Evolutionary conservation across 2,888 invertebrate genomes (phyloP).

Genomic region (Stenotaenia linearis): DNA sequence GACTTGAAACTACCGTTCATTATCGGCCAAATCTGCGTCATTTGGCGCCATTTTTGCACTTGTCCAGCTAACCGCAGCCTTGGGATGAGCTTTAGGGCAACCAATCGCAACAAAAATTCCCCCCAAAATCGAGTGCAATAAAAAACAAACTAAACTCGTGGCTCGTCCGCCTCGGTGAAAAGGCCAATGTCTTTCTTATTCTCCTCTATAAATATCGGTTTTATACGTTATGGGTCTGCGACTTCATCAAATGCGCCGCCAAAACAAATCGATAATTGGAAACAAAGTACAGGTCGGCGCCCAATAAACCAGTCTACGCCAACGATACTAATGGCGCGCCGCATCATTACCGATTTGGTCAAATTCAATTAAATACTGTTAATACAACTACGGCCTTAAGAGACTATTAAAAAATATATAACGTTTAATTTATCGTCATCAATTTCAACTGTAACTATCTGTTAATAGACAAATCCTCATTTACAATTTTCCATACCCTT

Average conservation of each 20-base stretch:
- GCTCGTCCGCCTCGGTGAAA: constrained; percentile 7
- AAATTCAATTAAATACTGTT: constrained; percentile 11
- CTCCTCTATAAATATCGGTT: constrained; percentile 5
- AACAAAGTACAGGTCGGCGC: constrained; percentile 17
- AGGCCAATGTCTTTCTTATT: constrained; percentile 24
- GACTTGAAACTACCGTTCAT: constrained; percentile 16
- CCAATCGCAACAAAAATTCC: constrained; percentile 16
- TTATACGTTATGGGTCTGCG: constrained; percentile 26
- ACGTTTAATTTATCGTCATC: not conserved
- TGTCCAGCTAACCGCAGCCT: constrained; percentile 22
- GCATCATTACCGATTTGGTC: constrained; percentile 16
- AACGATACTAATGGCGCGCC: not conserved
- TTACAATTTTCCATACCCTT: not conserved
- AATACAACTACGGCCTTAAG: not conserved
- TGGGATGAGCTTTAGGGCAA: not conserved
- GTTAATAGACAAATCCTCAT: too few relatives aligned
- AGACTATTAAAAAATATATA: not conserved
- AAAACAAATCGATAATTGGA: constrained; percentile 26
- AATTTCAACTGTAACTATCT: too few relatives aligned
- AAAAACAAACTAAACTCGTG: constrained; percentile 21
- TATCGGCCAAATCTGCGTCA: constrained; percentile 21
- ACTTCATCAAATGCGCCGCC: constrained; percentile 26
- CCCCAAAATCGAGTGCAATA: constrained; percentile 13
- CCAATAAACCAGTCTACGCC: constrained; percentile 17
- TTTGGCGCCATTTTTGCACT: constrained; percentile 24